Conservation (phyloP, 2,888 invertebrate species). For the Morpho deidamia region DNA sequence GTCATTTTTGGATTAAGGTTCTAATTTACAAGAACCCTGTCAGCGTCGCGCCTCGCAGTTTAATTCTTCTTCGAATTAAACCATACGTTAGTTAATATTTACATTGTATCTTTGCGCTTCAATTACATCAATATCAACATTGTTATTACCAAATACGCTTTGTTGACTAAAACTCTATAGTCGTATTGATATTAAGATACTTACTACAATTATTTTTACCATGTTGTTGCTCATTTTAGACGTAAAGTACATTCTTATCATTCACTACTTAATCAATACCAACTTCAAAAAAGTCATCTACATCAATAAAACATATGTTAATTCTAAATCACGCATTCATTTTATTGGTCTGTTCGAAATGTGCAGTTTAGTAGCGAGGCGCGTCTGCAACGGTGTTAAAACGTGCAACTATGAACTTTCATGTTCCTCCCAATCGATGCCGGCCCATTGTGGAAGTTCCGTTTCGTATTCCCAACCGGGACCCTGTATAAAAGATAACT, state of each 20-base stretch:
- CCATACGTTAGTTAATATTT: slow-evolving; percentile 3
- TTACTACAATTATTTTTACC: not conserved
- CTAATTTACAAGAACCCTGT: slow-evolving; percentile 6
- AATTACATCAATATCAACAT: not conserved
- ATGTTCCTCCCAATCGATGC: slow-evolving; percentile 88
- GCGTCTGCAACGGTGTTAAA: slow-evolving; percentile 45
- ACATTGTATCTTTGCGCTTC: not conserved
- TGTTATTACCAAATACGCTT: not conserved
- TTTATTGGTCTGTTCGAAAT: slow-evolving; percentile 17
- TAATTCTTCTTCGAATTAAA: not conserved
- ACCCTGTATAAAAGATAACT: slow-evolving; percentile 77
- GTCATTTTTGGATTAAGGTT: slow-evolving; percentile 24
- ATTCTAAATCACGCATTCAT: slow-evolving; percentile 3
- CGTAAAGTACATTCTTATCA: not conserved
- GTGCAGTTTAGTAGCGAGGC: slow-evolving; percentile 40
- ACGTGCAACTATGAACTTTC: slow-evolving; percentile 72
- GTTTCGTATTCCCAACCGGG: slow-evolving; percentile 97
- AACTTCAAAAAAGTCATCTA: slow-evolving; percentile 4
- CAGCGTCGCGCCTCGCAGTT: slow-evolving; percentile 17
- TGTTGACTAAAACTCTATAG: not conserved
- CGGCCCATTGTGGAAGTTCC: slow-evolving; percentile 94
- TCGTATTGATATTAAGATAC: not conserved
- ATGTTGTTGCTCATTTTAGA: not conserved
- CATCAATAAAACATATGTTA: not conserved
- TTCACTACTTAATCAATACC: not conserved